These are phyloP conservation scores for Cladorhizidae sp. DNA, from an alignment of 37 sponge, comb jelly and placozoan genomes.

Conservation along the genomic window DNA sequence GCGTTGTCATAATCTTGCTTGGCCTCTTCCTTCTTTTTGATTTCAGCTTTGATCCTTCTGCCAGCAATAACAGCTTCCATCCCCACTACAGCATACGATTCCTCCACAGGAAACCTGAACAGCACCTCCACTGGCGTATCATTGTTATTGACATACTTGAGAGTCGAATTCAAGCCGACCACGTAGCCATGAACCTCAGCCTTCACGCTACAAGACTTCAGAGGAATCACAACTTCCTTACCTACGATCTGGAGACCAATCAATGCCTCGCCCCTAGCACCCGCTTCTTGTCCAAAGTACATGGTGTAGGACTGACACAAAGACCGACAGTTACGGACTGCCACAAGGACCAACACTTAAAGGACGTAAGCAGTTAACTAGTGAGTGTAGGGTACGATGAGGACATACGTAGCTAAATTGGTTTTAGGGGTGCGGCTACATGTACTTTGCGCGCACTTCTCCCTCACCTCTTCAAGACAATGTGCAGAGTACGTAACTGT, in stretches of 20 bases:
- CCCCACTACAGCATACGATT: conserved; percentile 70
- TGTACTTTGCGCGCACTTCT: no score
- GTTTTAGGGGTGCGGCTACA: no score
- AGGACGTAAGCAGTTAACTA: no score
- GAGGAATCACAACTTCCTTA: conserved; percentile 33
- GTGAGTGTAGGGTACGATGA: no score
- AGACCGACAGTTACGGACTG: no score
- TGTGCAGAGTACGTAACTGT: no score
- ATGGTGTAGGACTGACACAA: no score
- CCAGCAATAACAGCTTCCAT: conserved; percentile 71
- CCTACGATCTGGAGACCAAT: conserved; percentile 17
- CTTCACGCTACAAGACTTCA: conserved; percentile 49
- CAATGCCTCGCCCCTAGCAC: neutral
- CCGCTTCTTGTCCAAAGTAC: neutral
- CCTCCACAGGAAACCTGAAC: conserved; percentile 78
- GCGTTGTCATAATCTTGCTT: conserved; percentile 72
- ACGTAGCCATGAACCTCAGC: conserved; percentile 47
- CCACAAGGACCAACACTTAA: no score
- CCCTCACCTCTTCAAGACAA: no score
- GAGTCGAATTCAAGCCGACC: conserved; percentile 55
- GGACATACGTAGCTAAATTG: no score
- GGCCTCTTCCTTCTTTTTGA: conserved; percentile 81
- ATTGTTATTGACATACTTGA: conserved; percentile 68
- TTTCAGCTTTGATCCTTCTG: conserved; percentile 54
- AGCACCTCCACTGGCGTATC: conserved; percentile 59